These are phyloP conservation scores for Psittacula cyanocephala DNA, from an alignment of 2,113 vertebrate species.

Conservation along the genomic window DNA sequence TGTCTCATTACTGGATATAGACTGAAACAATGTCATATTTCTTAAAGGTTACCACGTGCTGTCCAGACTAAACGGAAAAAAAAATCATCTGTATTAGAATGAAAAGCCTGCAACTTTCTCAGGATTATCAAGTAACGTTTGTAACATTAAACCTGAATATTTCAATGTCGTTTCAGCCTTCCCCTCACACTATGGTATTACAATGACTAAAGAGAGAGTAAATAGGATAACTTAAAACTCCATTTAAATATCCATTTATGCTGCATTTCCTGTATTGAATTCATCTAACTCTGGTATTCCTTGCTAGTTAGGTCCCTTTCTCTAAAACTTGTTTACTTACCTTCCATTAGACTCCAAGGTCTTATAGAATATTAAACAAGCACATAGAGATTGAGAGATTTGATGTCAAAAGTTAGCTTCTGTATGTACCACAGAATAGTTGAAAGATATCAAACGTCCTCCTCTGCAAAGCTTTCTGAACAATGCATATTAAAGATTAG, in stretches of 20 bases:
- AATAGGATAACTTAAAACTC: background rate
- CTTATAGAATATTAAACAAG: background rate
- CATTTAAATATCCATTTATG: background rate
- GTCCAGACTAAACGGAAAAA: background rate
- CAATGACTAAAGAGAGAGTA: background rate
- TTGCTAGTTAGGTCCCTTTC: background rate
- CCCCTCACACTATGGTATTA: background rate
- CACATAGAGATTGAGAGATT: background rate
- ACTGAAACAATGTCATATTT: background rate
- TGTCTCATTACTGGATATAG: background rate
- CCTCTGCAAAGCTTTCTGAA: background rate
- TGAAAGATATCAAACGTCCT: background rate
- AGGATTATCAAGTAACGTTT: background rate
- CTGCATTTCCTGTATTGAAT: background rate
- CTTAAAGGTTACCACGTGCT: background rate
- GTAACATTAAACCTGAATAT: background rate
- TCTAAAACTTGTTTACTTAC: background rate
- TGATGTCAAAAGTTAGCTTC: background rate
- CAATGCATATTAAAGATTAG: background rate
- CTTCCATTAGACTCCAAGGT: background rate
- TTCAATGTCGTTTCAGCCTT: background rate
- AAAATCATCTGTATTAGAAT: background rate
- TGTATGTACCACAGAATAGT: background rate
- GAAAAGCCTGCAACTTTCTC: background rate
- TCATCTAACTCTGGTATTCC: background rate